phyloP scores from a whole-genome alignment of 2,888 invertebrate species.

The Rhagonycha lutea region DNA sequence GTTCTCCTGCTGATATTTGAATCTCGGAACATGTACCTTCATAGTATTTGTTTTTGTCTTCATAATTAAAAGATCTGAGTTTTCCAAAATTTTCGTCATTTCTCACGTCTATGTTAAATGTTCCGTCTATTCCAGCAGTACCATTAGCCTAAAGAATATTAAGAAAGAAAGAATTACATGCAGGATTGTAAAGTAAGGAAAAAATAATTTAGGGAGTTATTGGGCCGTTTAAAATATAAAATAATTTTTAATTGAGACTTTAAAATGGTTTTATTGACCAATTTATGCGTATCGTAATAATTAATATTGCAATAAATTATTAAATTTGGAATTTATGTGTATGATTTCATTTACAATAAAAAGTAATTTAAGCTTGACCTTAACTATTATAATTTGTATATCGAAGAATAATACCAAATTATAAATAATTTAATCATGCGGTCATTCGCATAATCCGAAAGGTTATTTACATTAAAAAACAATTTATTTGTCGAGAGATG shows the following conservation, averaged over 20 bases:
- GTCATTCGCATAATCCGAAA: no score
- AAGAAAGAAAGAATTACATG: no score
- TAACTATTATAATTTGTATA: background rate
- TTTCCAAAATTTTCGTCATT: conserved; percentile 69
- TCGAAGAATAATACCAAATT: background rate
- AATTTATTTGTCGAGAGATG: no score
- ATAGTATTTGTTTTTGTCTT: conserved; percentile 60
- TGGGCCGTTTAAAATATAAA: background rate
- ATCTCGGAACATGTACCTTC: conserved; percentile 63
- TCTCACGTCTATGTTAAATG: conserved; percentile 78
- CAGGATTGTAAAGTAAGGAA: background rate
- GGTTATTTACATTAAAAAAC: no score
- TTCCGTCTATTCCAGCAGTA: conserved; percentile 70
- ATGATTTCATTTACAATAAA: background rate
- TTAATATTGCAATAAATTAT: background rate
- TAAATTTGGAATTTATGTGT: background rate
- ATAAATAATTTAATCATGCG: no score
- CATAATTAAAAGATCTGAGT: conserved; percentile 73
- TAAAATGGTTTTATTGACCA: background rate
- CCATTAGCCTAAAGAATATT: conserved; percentile 73
- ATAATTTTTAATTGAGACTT: background rate
- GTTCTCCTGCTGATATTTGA: conserved; percentile 78
- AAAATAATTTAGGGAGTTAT: background rate
- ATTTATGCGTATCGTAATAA: background rate
- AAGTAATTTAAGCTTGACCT: background rate